Conservation (phyloP, 2,888 invertebrate species). For the Crematogaster levior region DNA sequence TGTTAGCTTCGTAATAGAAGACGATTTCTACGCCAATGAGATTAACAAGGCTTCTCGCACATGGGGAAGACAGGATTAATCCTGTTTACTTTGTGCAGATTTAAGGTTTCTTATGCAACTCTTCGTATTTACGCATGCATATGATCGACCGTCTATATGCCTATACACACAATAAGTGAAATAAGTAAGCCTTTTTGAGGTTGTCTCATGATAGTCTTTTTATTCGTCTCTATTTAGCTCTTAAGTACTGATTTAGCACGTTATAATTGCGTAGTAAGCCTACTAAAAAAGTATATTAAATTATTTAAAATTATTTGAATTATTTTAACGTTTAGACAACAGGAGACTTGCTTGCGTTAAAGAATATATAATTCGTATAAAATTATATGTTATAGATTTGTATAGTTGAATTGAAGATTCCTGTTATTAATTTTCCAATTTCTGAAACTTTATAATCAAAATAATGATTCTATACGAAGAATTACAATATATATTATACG, state of each 20-base stretch:
- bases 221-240: background rate
- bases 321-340: background rate
- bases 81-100: constrained; percentile 84
- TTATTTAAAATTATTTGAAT: too few relatives aligned
- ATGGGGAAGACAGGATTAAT: constrained; percentile 84
- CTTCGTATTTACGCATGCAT: constrained; percentile 75
- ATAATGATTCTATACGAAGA: too few relatives aligned
- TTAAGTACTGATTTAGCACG: background rate
- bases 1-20: constrained; percentile 44
- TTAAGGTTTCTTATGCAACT: constrained; percentile 85
- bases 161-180: constrained; percentile 19
- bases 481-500: too few relatives aligned
- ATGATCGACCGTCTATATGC: constrained; percentile 59
- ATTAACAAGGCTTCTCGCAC: constrained; percentile 82
- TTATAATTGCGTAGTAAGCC: background rate
- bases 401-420: too few relatives aligned
- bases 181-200: constrained; percentile 39
- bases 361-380: background rate
- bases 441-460: too few relatives aligned
- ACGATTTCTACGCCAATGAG: constrained; percentile 81
- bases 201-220: constrained; percentile 18
- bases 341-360: background rate
- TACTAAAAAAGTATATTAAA: too few relatives aligned
- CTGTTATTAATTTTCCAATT: too few relatives aligned
- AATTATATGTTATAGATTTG: background rate